phyloP scores from a whole-genome alignment of 2,888 invertebrate species.

The Ochropacha duplaris region DNA sequence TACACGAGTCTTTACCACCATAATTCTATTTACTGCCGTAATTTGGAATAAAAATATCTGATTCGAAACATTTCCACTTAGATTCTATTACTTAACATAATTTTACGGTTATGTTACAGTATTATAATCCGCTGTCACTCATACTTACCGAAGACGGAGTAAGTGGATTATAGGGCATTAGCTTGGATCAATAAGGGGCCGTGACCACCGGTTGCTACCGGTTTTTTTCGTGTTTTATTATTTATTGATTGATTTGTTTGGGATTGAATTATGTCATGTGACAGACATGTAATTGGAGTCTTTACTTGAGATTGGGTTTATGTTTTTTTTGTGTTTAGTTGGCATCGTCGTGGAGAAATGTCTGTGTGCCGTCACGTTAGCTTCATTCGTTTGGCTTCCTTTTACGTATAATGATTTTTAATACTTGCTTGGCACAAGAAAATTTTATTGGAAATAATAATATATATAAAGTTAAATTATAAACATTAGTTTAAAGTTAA shows the following conservation, averaged over 20 bases:
- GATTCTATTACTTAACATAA: slow-evolving; percentile 17
- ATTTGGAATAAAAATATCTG: neutral
- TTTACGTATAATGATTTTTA: neutral
- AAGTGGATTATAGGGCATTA: slow-evolving; percentile 74
- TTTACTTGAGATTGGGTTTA: neutral
- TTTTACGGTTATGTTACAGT: slow-evolving; percentile 24
- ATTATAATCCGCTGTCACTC: slow-evolving; percentile 69
- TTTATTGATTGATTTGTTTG: slow-evolving; percentile 5
- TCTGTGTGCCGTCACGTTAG: neutral
- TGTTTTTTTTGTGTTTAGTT: neutral
- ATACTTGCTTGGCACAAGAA: neutral
- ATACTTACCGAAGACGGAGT: slow-evolving; percentile 67
- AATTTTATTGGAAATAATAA: too few species aligned
- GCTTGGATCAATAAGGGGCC: slow-evolving; percentile 64
- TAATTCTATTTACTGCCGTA: neutral
- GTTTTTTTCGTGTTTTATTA: slow-evolving; percentile 28
- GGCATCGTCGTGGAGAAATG: neutral
- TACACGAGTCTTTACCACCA: neutral
- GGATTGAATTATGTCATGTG: slow-evolving; percentile 2
- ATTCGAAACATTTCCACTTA: slow-evolving; percentile 1
- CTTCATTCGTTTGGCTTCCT: neutral
- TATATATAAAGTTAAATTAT: too few species aligned
- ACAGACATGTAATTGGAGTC: neutral
- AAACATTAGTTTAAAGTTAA: too few species aligned
- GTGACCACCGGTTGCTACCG: slow-evolving; percentile 31